Base-by-base conservation (phyloP, 2,888 invertebrate genomes). In the Erebia aethiops region DNA sequence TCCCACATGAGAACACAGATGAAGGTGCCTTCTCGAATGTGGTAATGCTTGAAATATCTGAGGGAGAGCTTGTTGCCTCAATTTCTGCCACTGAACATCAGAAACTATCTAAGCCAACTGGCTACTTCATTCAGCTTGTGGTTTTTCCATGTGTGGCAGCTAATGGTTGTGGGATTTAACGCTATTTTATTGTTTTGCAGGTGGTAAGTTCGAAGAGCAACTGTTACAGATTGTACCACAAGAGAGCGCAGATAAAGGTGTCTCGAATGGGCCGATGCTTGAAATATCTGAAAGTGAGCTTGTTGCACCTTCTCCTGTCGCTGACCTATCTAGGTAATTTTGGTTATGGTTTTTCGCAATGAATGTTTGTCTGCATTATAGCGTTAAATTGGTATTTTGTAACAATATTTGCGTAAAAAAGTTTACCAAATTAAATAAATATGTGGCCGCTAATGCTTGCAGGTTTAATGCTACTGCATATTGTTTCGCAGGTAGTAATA, bases 291-390 rank as follows among this genome's bases (percentile, higher is more conserved):
- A 49, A 49, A 49, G 7, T 49, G 49, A 49, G 49, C 10, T 49
- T 49, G 49, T 49, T 49, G 11, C 49, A 49, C 49, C 49, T 9
- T 49, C 49, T 49, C 49, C 49, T 49, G 49, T 49, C 13, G 10
- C 49, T 49, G 49, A 49, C 49, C 49, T 49, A 49, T 49, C 49
- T 49, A 49, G 49, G 49, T 13, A 49, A 49, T 3, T 49, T 49
- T 49, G 49, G 49, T 49, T 49, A 49, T 49, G 49, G 49, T 49
- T 49, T 49, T 49, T 49, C 49, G 49, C 49, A 49, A 49, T 49
- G 49, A 49, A 49, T 13, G 49, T 49, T 49, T 49, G 10, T 49
- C 49, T 49, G 4, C 49, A 13, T 49, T 49, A 49, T 49, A 49
- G 49, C 49, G 49, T 49, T 49, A 49, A 49, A 2, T 49, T 49